Evolutionary conservation across 2,888 invertebrate genomes (phyloP), one percentile per base, ranked within the genome.

Genomic region (Nemoura dubitans): DNA sequence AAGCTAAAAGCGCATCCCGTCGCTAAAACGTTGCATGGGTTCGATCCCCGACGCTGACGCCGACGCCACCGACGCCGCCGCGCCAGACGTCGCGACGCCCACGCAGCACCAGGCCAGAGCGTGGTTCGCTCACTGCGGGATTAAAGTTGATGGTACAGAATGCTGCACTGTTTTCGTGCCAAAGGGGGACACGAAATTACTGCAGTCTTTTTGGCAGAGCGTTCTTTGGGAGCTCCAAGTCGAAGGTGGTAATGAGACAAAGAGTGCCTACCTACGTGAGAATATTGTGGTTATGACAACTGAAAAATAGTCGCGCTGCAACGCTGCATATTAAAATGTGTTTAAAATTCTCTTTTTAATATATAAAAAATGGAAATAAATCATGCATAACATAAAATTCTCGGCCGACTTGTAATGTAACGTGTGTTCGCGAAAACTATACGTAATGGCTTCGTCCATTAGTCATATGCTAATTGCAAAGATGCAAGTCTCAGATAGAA

Each of bases 391-490:
- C 59, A 59, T 59, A 59, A 59, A 59, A 59, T 59, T 10, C 21
- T 16, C 59, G 10, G 21, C 59, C 59, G 59, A 21, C 59, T 59
- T 6, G 36, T 59, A 36, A 59, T 59, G 59, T 59, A 59, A 59
- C 59, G n/a, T n/a, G n/a, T 21, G 14, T 36, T 6, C 59, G 3
- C 59, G 21, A 59, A 59, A 59, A 59, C 14, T 21, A 21, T 6
- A 59, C 16, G 59, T 59, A 59, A 59, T 59, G 59, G 59, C 59
- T 59, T 59, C 21, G 59, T 59, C 59, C 59, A 59, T 59, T 59
- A 59, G 59, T 59, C 59, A 59, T 59, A 59, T 59, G 59, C 59
- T 59, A 59, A 59, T 59, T 59, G 59, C 59, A 21, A 59, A 59
- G 59, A 59, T 59, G 59, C 59, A 59, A 14, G 21, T 1, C 16